A percentile compares a stretch with the other conserved stretches of the same genome.
Evolutionary conservation across 2,797 vertebrate genomes (phyloP).

Genomic region (Dendrocincla tyrannina): DNA sequence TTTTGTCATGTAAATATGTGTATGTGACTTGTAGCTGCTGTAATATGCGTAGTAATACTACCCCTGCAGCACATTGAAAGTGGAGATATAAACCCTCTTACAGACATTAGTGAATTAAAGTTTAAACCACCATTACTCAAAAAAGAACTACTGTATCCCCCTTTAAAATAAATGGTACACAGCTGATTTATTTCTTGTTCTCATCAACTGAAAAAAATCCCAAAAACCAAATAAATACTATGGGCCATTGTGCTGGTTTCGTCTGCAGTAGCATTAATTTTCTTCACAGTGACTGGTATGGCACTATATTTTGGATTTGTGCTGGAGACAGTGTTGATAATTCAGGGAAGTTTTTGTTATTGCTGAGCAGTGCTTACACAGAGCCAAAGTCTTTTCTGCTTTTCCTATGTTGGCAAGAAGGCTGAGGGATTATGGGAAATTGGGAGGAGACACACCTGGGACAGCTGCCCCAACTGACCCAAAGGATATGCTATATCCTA

Average conservation of each 20-base stretch:
- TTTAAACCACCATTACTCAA: neutral
- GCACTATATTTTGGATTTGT: neutral
- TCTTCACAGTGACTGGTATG: neutral
- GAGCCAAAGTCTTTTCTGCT: neutral
- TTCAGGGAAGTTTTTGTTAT: neutral
- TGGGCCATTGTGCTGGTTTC: neutral
- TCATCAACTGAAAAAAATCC: neutral
- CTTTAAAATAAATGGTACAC: neutral
- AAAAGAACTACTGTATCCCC: neutral
- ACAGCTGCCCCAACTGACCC: neutral
- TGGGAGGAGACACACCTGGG: neutral
- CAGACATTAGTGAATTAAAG: neutral
- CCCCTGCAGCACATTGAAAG: neutral
- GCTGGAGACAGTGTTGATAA: neutral
- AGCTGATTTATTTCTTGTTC: neutral
- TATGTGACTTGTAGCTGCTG: neutral
- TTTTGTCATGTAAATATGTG: neutral
- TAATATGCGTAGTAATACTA: neutral
- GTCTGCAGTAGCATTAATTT: neutral
- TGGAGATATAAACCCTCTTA: neutral
- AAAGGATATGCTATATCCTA: neutral
- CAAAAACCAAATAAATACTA: neutral
- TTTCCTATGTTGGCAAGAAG: accelerated
- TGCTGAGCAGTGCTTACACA: neutral
- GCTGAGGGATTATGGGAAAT: accelerated